Conservation (phyloP, 2,888 invertebrate species). For the Escarpia spicata region DNA sequence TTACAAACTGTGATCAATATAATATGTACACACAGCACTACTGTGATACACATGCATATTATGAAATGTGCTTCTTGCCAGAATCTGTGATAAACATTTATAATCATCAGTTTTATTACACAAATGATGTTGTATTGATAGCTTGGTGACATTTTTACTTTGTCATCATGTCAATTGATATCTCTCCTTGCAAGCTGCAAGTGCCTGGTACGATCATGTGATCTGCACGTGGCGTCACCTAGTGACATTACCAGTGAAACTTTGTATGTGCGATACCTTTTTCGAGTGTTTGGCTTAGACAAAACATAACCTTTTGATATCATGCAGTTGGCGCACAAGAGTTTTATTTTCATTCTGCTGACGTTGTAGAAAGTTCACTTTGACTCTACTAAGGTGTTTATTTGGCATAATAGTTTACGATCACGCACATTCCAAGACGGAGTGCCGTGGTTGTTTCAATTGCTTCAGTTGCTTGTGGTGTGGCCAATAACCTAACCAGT, state of each 20-base stretch:
- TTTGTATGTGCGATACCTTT: not conserved
- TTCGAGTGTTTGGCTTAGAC: not conserved
- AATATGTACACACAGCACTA: not conserved
- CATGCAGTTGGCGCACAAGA: not conserved
- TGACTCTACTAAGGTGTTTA: not conserved
- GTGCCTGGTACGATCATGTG: not conserved
- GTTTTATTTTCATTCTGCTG: not conserved
- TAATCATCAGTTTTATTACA: not conserved
- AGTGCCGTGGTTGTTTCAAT: not conserved
- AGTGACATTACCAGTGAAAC: not conserved
- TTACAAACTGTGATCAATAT: not conserved
- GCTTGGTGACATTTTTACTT: not conserved
- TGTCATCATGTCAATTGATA: not conserved
- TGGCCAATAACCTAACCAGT: constrained; percentile 1
- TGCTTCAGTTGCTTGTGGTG: not conserved
- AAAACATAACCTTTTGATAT: not conserved
- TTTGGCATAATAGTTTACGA: not conserved
- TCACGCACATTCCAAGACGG: not conserved
- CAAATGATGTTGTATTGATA: not conserved
- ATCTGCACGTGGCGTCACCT: not conserved
- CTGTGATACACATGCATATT: not conserved
- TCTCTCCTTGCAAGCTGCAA: not conserved
- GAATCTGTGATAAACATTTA: not conserved
- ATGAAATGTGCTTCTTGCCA: not conserved
- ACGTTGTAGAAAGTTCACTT: not conserved